A percentile compares a stretch with the other conserved stretches of the same genome.
phyloP scores from a whole-genome alignment of 2,113 vertebrate genomes.

The Gymnorhina tibicen region DNA sequence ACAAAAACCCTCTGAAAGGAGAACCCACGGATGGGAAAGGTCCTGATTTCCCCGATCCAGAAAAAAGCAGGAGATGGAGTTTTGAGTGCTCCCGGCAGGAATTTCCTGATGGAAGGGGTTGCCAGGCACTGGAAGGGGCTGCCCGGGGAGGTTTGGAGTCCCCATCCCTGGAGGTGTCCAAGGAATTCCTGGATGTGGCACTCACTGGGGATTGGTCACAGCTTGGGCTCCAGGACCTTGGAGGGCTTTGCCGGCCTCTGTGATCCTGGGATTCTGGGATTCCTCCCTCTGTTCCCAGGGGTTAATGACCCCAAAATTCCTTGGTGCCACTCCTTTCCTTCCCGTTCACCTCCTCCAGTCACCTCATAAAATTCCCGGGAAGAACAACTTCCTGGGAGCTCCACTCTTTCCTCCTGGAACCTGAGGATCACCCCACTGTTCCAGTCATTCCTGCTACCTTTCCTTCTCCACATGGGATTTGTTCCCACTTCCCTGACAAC shows the following conservation, averaged over 20 bases:
- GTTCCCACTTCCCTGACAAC: background rate
- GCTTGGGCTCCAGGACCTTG: background rate
- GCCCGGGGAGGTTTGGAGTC: background rate
- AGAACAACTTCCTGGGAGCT: background rate
- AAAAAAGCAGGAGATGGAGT: background rate
- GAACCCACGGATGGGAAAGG: background rate
- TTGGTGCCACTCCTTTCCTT: rapidly evolving
- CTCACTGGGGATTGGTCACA: background rate
- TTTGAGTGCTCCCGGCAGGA: background rate
- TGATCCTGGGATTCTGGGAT: background rate
- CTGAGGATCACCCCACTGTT: background rate
- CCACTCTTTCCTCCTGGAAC: background rate
- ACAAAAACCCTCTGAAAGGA: background rate
- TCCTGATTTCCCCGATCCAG: background rate
- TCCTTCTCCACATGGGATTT: background rate
- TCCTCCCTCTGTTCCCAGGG: background rate
- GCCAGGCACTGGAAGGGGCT: background rate
- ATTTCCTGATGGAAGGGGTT: background rate
- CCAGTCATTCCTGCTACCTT: background rate
- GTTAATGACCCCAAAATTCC: background rate
- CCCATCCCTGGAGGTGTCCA: background rate
- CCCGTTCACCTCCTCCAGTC: background rate
- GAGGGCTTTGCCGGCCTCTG: background rate
- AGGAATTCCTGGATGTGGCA: background rate
- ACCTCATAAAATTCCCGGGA: background rate